Conservation (phyloP, 2,797 vertebrate species). For the Anguilla obscura region DNA sequence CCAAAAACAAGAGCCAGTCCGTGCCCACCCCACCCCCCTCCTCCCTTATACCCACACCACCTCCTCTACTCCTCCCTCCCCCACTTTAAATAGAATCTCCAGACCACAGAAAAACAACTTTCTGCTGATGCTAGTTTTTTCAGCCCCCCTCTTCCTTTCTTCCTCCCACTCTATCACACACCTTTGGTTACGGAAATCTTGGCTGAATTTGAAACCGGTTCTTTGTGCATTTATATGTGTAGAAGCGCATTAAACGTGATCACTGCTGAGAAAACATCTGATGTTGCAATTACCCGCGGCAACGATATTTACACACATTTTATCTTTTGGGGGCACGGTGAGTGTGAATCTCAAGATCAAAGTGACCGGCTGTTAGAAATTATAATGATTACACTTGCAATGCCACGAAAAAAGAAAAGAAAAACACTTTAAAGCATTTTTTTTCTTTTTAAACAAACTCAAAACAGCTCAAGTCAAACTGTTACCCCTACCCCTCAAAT, state of each 20-base stretch:
- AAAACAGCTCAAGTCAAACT: background rate
- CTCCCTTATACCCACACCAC: conserved; percentile 43
- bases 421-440: background rate
- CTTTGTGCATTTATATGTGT: conserved; percentile 31
- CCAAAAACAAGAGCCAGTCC: conserved; percentile 60
- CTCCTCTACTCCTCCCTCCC: conserved; percentile 41
- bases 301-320: conserved; percentile 8
- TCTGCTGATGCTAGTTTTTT: conserved; percentile 84
- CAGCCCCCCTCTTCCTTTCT: conserved; percentile 47
- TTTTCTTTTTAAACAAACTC: background rate
- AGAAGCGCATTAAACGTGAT: conserved; percentile 7
- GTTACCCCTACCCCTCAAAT: background rate
- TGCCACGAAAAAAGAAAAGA: background rate
- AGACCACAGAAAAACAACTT: conserved; percentile 84
- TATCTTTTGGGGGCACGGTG: conserved; percentile 3
- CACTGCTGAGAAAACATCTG: conserved; percentile 17
- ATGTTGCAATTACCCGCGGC: conserved; percentile 20
- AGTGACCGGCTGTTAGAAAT: background rate
- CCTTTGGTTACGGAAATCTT: conserved; percentile 56
- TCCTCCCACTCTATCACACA: conserved; percentile 60
- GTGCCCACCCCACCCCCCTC: conserved; percentile 37
- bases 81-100: conserved; percentile 80
- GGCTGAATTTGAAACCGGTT: conserved; percentile 59
- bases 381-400: conserved; percentile 3
- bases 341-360: background rate